Evolutionary conservation across 2,888 invertebrate species (phyloP), one percentile per base, ranked within the genome.

Genomic region (Thymelicus sylvestris): DNA sequence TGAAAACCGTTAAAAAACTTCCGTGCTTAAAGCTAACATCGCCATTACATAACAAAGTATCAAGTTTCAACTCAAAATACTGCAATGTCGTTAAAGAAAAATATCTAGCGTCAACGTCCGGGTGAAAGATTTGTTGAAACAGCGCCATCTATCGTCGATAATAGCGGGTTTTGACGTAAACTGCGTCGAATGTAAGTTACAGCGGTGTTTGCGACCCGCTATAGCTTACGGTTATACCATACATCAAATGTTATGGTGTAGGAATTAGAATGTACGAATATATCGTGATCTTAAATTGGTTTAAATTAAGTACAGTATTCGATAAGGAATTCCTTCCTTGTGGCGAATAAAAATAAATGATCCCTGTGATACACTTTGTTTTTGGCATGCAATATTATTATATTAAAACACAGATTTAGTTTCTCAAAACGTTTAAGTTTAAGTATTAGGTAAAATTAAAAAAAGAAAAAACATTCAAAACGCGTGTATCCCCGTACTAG

Each of bases 111-210:
- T 77, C 77, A 75, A 75, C 71, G 74, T 77, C 72, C 72, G 71
- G 73, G 72, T 66, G 73, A 73, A 74, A 80, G 83, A 86, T 85
- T 86, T 84, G 85, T 86, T 83, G 84, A 79, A 80, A 79, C 80
- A 87, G 72, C 86, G 89, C 90, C 92, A 92, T 92, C 93, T 92
- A 91, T 92, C 88, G 82, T 74, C 66, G 73, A 78, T 89, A 90
- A 90, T 89, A 86, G 90, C 78, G 80, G 85, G 78, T 87, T 86
- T 83, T 85, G 90, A 92, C 91, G 77, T 83, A 83, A 87, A 89
- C 84, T 86, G 83, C 86, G 75, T 73, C 66, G 71, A 57, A 71
- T 68, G 81, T 84, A 77, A 83, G 81, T 80, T 86, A 89, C 80
- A 80, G 80, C 74, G 76, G 77, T 90, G 85, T 90, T 91, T 89